These are phyloP conservation scores for Mechanitis messenoides DNA, from an alignment of 2,888 invertebrate genomes.

Conservation along the genomic window DNA sequence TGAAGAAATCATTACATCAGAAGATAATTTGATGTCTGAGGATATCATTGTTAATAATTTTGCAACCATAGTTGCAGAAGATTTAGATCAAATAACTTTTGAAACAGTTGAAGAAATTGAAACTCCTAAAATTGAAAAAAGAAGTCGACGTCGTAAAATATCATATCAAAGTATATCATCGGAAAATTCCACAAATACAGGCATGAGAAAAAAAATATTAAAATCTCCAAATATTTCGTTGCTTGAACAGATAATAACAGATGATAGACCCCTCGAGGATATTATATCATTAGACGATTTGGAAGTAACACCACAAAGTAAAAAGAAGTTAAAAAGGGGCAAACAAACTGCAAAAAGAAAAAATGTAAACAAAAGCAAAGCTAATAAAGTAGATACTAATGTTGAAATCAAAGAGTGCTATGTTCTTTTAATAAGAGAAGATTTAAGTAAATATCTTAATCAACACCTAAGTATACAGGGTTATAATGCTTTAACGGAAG, in stretches of 20 bases:
- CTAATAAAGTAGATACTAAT: slow-evolving; percentile 21
- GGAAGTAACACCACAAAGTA: slow-evolving; percentile 43
- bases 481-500: slow-evolving; percentile 12
- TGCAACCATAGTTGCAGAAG: slow-evolving; percentile 61
- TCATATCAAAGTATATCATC: slow-evolving; percentile 39
- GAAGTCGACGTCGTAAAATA: slow-evolving; percentile 38
- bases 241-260: slow-evolving; percentile 63
- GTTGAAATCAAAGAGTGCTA: slow-evolving; percentile 51
- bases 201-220: slow-evolving; percentile 36
- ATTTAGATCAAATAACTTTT: slow-evolving; percentile 61
- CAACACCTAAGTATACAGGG: slow-evolving; percentile 10
- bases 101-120: slow-evolving; percentile 42
- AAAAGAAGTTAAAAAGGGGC: slow-evolving; percentile 35
- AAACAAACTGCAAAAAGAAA: slow-evolving; percentile 36
- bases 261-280: slow-evolving; percentile 63
- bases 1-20: slow-evolving; percentile 32
- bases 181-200: slow-evolving; percentile 40
- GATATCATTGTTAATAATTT: slow-evolving; percentile 61
- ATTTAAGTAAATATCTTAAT: slow-evolving; percentile 43
- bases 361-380: slow-evolving; percentile 31
- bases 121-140: slow-evolving; percentile 33
- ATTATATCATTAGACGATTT: slow-evolving; percentile 61
- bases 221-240: slow-evolving; percentile 64
- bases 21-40: slow-evolving; percentile 33
- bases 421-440: slow-evolving; percentile 46